Percentiles rank a stretch among this genome's conserved stretches.
Conservation (phyloP, 2,888 invertebrate genomes). For the Heliconius ethilla region DNA sequence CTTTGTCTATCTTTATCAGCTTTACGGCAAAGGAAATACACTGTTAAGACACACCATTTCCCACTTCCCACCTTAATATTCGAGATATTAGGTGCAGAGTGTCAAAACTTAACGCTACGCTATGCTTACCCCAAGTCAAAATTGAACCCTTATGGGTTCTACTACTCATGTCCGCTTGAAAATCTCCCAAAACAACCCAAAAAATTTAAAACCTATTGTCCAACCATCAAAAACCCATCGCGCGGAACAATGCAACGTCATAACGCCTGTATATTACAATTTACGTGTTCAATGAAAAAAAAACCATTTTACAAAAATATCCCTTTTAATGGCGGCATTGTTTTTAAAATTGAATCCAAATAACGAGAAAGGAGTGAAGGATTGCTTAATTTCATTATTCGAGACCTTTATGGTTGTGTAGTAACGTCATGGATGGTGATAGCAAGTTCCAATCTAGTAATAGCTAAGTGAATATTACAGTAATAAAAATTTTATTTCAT, state of each 20-base stretch:
- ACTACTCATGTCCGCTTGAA: background rate
- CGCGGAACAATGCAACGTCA: slow-evolving; percentile 56
- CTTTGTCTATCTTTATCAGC: too few relatives aligned
- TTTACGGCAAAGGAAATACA: too few relatives aligned
- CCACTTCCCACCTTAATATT: too few relatives aligned
- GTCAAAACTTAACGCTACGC: background rate
- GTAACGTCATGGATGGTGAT: background rate
- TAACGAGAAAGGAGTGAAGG: background rate
- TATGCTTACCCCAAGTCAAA: too few relatives aligned
- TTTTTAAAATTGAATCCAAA: slow-evolving; percentile 10
- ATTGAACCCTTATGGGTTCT: too few relatives aligned
- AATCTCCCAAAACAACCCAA: slow-evolving; percentile 13
- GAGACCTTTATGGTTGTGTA: background rate
- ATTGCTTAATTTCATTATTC: slow-evolving; percentile 11
- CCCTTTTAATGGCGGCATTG: slow-evolving; percentile 9
- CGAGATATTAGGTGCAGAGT: background rate
- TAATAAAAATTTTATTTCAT: too few relatives aligned
- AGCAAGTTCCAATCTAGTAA: too few relatives aligned
- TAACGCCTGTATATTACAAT: slow-evolving; percentile 38
- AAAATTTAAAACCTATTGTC: slow-evolving; percentile 50
- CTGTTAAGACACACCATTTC: too few relatives aligned
- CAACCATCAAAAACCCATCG: slow-evolving; percentile 62
- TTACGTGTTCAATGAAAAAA: background rate
- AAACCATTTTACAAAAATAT: slow-evolving; percentile 10
- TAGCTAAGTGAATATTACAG: too few relatives aligned